Evolutionary conservation across 2,113 vertebrate species (phyloP).

Genomic region (Strigops habroptila): DNA sequence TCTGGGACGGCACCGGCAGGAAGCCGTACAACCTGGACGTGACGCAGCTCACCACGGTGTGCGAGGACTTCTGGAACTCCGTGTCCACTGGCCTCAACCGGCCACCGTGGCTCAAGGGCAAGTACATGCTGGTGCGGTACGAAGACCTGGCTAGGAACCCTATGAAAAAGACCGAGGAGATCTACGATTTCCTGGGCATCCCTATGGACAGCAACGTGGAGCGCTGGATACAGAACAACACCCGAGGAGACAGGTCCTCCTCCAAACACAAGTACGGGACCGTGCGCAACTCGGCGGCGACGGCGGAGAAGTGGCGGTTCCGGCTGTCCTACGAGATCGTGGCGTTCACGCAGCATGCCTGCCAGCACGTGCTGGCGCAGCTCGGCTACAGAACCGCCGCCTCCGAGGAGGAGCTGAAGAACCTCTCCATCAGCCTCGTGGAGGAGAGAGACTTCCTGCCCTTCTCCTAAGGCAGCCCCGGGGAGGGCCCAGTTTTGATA

Average conservation of each 20-base stretch:
- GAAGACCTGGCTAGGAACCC: slow-evolving; percentile 94
- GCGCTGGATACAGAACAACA: slow-evolving; percentile 95
- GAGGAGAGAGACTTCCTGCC: slow-evolving; percentile 91
- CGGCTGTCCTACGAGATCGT: slow-evolving; percentile 94
- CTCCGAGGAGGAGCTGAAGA: slow-evolving; percentile 90
- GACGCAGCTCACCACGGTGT: slow-evolving; percentile 89
- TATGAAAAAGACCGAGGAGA: slow-evolving; percentile 91
- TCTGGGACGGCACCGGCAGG: slow-evolving; percentile 93
- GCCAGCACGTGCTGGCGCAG: slow-evolving; percentile 86
- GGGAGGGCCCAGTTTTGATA: slow-evolving; percentile 74
- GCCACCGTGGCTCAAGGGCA: slow-evolving; percentile 91
- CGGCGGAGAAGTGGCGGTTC: slow-evolving; percentile 93
- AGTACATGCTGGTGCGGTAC: slow-evolving; percentile 95
- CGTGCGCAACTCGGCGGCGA: slow-evolving; percentile 90
- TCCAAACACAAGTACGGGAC: slow-evolving; percentile 96
- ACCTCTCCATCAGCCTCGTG: slow-evolving; percentile 89
- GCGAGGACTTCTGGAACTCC: slow-evolving; percentile 92
- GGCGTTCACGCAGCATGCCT: slow-evolving; percentile 90
- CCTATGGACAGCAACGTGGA: slow-evolving; percentile 88
- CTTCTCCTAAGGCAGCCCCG: slow-evolving; percentile 81
- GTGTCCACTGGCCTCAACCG: slow-evolving; percentile 88
- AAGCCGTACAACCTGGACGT: slow-evolving; percentile 92
- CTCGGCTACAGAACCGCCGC: slow-evolving; percentile 88
- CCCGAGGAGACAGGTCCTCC: slow-evolving; percentile 85
- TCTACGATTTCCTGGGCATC: slow-evolving; percentile 91